Percentiles rank a stretch among this genome's conserved stretches.
phyloP scores from a whole-genome alignment of 2,888 invertebrate genomes.

The Luffia ferchaultella region DNA sequence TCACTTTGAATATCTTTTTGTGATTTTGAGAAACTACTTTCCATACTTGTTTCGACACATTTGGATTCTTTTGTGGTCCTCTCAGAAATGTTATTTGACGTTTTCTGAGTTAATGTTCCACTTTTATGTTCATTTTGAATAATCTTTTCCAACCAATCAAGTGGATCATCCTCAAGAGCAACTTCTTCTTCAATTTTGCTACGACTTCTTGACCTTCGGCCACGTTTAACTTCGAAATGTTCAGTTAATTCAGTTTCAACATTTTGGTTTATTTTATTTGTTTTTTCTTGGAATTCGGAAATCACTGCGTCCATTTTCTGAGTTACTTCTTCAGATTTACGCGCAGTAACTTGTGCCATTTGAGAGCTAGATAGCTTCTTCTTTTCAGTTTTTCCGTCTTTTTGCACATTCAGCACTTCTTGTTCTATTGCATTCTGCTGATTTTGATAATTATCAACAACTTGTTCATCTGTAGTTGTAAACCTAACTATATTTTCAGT shows the following conservation, averaged over 20 bases:
- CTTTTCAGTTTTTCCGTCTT: slow-evolving; percentile 7
- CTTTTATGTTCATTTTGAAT: slow-evolving; percentile 16
- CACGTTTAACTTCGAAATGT: slow-evolving; percentile 15
- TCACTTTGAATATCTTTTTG: slow-evolving; percentile 9
- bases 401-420: slow-evolving; percentile 9
- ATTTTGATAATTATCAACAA: background rate
- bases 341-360: slow-evolving; percentile 46
- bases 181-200: slow-evolving; percentile 36
- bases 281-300: slow-evolving; percentile 41
- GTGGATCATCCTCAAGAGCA: slow-evolving; percentile 28
- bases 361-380: slow-evolving; percentile 31
- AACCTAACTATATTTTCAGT: background rate
- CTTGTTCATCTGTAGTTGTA: background rate
- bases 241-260: slow-evolving; percentile 26
- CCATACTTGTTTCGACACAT: slow-evolving; percentile 1
- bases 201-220: slow-evolving; percentile 32
- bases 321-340: slow-evolving; percentile 39
- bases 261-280: too few relatives aligned
- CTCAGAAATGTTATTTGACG: slow-evolving; percentile 20
- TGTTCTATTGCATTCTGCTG: slow-evolving; percentile 8
- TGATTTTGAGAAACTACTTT: slow-evolving; percentile 17
- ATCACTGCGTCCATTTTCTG: slow-evolving; percentile 47
- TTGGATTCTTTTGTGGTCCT: slow-evolving; percentile 13
- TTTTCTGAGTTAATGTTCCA: slow-evolving; percentile 17
- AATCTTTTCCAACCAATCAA: slow-evolving; percentile 27